Conservation (phyloP, 2,888 invertebrate species). For the Coecobrya sp. region DNA sequence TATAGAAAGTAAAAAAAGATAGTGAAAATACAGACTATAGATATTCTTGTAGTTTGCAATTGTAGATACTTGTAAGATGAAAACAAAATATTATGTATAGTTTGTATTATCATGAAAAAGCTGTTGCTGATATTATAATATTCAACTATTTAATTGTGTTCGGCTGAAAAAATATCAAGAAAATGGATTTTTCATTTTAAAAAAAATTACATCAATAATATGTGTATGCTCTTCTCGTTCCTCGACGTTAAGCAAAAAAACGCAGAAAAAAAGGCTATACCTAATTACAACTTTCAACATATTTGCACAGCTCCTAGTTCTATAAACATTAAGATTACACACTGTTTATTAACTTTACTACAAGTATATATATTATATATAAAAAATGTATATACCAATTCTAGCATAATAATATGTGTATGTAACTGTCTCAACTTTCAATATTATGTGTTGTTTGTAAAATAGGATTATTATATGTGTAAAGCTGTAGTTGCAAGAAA, state of each 20-base stretch:
- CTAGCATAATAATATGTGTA: background rate
- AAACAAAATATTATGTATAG: background rate
- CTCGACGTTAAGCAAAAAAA: slow-evolving; percentile 45
- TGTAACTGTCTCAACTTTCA: no score
- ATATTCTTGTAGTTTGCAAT: background rate
- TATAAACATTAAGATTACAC: background rate
- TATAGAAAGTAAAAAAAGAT: background rate
- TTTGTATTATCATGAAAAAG: slow-evolving; percentile 19
- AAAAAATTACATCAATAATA: no score
- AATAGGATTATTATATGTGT: background rate
- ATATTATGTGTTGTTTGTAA: slow-evolving; percentile 9
- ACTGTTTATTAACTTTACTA: slow-evolving; percentile 31
- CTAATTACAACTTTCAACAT: background rate
- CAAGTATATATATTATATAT: slow-evolving; percentile 37
- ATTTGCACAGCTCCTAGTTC: slow-evolving; percentile 71
- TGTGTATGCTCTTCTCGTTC: slow-evolving; percentile 68
- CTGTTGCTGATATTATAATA: slow-evolving; percentile 57
- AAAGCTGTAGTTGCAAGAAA: background rate
- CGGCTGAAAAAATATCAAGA: slow-evolving; percentile 4
- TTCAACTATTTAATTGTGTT: slow-evolving; percentile 22
- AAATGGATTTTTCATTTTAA: background rate
- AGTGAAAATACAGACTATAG: slow-evolving; percentile 45
- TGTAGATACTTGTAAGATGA: slow-evolving; percentile 3
- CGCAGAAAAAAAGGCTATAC: slow-evolving; percentile 49
- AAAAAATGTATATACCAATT: background rate